Evolutionary conservation across 1,140 invertebrate genomes (phyloP).

Genomic region (Leptopilina boulardi): DNA sequence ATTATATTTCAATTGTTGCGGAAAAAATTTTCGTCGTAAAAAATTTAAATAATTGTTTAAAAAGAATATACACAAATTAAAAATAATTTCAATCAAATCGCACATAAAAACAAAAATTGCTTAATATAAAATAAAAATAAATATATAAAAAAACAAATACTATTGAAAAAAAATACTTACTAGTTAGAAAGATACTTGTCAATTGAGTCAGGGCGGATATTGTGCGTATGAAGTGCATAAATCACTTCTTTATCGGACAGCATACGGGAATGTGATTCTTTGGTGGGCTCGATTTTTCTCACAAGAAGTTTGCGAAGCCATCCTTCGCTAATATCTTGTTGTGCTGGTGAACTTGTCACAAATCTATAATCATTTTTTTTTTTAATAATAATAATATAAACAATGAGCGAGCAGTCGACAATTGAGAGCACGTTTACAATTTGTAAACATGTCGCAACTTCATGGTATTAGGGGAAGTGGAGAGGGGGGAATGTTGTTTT

Average conservation of each 20-base stretch:
- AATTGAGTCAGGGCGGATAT: constrained; percentile 91
- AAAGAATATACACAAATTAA: too few relatives aligned
- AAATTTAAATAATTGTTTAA: too few relatives aligned
- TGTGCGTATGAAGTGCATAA: constrained; percentile 96
- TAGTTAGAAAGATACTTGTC: constrained; percentile 92
- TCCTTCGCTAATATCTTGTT: constrained; percentile 81
- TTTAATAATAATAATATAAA: not conserved
- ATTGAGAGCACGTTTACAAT: constrained; percentile 17
- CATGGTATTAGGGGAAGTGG: not conserved
- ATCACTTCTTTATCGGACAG: constrained; percentile 96
- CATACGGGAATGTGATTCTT: constrained; percentile 96
- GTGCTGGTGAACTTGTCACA: constrained; percentile 71
- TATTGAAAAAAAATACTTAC: constrained; percentile 80
- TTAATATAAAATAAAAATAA: not conserved
- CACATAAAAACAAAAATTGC: too few relatives aligned
- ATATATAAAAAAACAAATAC: not conserved
- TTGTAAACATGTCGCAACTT: constrained; percentile 33
- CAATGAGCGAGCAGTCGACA: not conserved
- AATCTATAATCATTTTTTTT: too few relatives aligned
- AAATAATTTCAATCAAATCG: not conserved
- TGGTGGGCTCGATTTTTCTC: constrained; percentile 93
- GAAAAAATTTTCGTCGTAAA: too few relatives aligned
- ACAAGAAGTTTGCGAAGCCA: constrained; percentile 79
- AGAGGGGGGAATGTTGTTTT: too few relatives aligned
- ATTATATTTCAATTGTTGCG: too few relatives aligned